phyloP scores from a whole-genome alignment of 2,797 vertebrate species.

The Enteromius viviparus region DNA sequence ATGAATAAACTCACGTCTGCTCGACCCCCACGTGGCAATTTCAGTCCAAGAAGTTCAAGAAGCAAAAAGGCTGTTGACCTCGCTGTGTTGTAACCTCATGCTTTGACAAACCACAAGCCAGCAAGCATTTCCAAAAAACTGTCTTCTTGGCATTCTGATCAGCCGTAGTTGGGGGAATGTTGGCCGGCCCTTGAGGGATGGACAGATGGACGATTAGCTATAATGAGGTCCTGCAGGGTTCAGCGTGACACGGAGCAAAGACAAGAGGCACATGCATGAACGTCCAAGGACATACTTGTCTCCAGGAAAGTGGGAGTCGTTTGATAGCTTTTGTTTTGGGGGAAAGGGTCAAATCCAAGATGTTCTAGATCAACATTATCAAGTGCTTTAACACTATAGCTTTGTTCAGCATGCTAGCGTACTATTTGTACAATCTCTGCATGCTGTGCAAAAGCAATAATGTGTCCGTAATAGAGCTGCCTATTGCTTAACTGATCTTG shows the following conservation, averaged over 20 bases:
- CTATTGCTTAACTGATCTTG: not conserved
- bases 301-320: conserved; percentile 19
- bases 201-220: conserved; percentile 75
- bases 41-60: conserved; percentile 33
- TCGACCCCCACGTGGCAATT: not conserved
- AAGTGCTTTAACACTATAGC: not conserved
- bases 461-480: not conserved
- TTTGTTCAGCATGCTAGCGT: not conserved
- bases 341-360: not conserved
- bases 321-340: not conserved
- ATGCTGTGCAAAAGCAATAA: not conserved
- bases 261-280: conserved; percentile 39
- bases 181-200: conserved; percentile 56
- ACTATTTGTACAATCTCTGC: not conserved
- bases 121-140: conserved; percentile 57
- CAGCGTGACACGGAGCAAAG: conserved; percentile 58
- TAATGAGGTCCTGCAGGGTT: conserved; percentile 72
- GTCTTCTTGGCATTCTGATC: conserved; percentile 61
- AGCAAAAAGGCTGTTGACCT: conserved; percentile 70
- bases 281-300: conserved; percentile 54
- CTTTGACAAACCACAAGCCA: conserved; percentile 10
- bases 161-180: conserved; percentile 41
- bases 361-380: not conserved
- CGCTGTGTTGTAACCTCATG: conserved; percentile 51
- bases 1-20: conserved; percentile 58